Percentiles rank a stretch among this genome's conserved stretches.
These are phyloP conservation scores for Mamestra configurata DNA, from an alignment of 1,140 invertebrate genomes.

Conservation along the genomic window DNA sequence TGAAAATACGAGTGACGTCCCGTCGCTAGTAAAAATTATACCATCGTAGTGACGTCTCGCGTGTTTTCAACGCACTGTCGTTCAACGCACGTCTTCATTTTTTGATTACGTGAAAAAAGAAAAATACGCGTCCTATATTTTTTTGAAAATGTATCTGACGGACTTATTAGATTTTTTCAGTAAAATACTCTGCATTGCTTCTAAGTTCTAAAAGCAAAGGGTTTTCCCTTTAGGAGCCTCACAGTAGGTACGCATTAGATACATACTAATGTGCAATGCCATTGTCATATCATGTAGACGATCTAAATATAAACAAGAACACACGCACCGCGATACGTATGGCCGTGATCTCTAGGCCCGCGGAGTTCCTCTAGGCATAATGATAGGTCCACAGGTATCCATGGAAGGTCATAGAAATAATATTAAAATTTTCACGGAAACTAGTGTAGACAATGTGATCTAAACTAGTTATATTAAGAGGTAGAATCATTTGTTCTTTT, in stretches of 20 bases:
- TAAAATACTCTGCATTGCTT: not conserved
- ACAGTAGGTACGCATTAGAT: slow-evolving; percentile 8
- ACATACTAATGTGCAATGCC: slow-evolving; percentile 35
- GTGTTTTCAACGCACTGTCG: too few species aligned
- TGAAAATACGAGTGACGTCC: too few species aligned
- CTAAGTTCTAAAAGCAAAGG: not conserved
- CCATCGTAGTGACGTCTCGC: too few species aligned
- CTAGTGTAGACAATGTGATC: not conserved
- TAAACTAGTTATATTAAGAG: too few species aligned
- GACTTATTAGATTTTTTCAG: too few species aligned
- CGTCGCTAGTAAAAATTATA: too few species aligned
- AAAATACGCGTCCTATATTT: too few species aligned
- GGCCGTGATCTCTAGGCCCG: slow-evolving; percentile 25
- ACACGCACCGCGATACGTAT: slow-evolving; percentile 13
- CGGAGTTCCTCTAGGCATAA: not conserved
- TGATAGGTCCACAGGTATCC: not conserved
- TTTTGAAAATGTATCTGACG: too few species aligned
- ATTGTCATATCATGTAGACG: slow-evolving; percentile 26
- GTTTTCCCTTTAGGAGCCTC: slow-evolving; percentile 15
- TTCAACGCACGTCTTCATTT: too few species aligned
- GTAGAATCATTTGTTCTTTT: too few species aligned
- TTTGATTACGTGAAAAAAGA: too few species aligned
- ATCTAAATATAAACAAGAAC: slow-evolving; percentile 47
- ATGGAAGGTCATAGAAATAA: not conserved
- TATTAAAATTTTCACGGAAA: not conserved